Base-by-base conservation (phyloP, 1,140 invertebrate genomes). In the Hetaerina americana region DNA sequence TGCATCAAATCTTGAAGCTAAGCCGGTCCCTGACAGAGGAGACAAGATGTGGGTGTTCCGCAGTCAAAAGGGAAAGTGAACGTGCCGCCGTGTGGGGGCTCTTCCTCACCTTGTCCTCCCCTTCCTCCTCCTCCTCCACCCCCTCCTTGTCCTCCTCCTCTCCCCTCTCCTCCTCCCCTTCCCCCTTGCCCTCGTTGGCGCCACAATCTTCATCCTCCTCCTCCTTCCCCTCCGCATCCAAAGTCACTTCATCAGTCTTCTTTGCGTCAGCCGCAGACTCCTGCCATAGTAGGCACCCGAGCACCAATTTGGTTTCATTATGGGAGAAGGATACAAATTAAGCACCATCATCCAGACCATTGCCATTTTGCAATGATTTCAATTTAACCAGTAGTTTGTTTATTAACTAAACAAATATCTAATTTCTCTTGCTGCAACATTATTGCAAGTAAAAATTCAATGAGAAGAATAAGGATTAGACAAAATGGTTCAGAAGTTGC, bases 171-270 rank as follows among this genome's bases (percentile, higher is more conserved):
- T 81, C 79, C 29, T 78, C 80, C 25, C 79, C 79, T 10, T 79
- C 79, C 66, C 79, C 78, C 15, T 80, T 76, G 49, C 76, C 72
- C 28, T 78, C 76, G 27, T 79, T 77, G 73, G 78, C 75, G 25
- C 75, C 76, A 71, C 76, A 76, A 67, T 76, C 78, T 40, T 78
- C 82, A 66, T 73, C 75, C 73, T 77, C 73, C 31, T 80, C 78
- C 68, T 83, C 82, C 3, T 80, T 81, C 22, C 82, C 80, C 26
- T 77, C 77, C 27, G 80, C 81, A 78, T 87, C 85, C 66, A 83
- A 81, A 66, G 79, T 79, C 31, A 78, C 71, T 72, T 81, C 85
- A 80, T 88, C 86, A 72, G 85, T 89, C 80, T 87, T 90, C 82
- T 85, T 90, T 70, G 81, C 83, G 66, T 82, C 78, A 70, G 80